Evolutionary conservation across 2,888 invertebrate genomes (phyloP).

Genomic region (Pemphredon lugubris): DNA sequence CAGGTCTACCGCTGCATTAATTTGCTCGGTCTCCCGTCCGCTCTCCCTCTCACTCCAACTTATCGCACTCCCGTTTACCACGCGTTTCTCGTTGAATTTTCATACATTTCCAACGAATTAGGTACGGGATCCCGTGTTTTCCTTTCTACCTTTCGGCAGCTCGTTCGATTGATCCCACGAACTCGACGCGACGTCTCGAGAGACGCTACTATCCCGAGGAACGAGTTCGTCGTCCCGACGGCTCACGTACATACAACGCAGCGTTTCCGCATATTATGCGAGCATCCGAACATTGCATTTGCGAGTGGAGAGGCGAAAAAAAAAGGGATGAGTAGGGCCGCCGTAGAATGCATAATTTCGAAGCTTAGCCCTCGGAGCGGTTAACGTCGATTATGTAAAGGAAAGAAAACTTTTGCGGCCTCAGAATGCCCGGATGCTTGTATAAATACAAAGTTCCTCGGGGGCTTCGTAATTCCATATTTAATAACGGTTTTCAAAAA

Average conservation of each 20-base stretch:
- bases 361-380: not conserved
- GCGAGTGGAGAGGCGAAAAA: not conserved
- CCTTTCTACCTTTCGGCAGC: too few species aligned
- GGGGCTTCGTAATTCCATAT: not conserved
- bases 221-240: too few species aligned
- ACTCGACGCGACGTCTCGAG: too few species aligned
- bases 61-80: constrained; percentile 13
- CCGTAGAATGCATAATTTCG: constrained; percentile 6
- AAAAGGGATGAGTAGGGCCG: not conserved
- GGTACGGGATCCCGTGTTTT: too few species aligned
- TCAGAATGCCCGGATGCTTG: not conserved
- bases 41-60: too few species aligned
- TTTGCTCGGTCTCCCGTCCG: constrained; percentile 12
- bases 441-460: not conserved
- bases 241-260: too few species aligned
- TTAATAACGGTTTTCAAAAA: not conserved
- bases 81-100: not conserved
- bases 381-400: constrained; percentile 13
- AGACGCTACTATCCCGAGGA: too few species aligned
- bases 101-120: too few species aligned
- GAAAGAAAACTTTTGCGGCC: not conserved
- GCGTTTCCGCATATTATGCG: too few species aligned
- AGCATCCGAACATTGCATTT: too few species aligned
- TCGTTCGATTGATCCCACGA: too few species aligned
- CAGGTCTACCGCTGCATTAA: constrained; percentile 26